Evolutionary conservation across 2,797 vertebrate species (phyloP).

Genomic region (Halcyon badia): DNA sequence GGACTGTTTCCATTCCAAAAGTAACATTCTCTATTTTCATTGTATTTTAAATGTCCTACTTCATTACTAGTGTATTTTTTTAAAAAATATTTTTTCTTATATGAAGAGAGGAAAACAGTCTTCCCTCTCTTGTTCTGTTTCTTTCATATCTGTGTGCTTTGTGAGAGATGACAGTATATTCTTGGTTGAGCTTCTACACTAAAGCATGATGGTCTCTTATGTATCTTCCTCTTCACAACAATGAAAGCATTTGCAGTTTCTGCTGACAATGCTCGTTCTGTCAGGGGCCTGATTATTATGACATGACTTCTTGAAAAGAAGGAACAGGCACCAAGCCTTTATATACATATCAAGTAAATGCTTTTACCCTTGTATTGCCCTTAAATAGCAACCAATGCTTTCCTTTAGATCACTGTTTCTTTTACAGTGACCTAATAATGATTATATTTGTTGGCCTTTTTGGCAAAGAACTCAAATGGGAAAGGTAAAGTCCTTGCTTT

Average conservation of each 20-base stretch:
- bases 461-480: background rate
- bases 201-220: background rate
- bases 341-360: background rate
- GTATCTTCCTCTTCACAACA: background rate
- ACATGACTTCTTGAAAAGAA: constrained; percentile 1
- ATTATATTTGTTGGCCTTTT: background rate
- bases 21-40: constrained; percentile 22
- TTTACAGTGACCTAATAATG: background rate
- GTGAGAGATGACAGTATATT: background rate
- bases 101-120: background rate
- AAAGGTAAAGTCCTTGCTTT: background rate
- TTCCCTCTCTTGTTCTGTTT: background rate
- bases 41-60: background rate
- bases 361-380: background rate
- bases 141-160: background rate
- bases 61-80: background rate
- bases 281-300: constrained; percentile 34
- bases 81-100: background rate
- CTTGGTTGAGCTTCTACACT: background rate
- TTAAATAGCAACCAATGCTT: background rate
- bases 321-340: background rate
- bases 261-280: background rate
- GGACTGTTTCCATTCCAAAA: background rate
- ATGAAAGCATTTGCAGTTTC: background rate
- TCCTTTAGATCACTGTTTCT: background rate